Base-by-base conservation (phyloP, 2,113 vertebrate genomes). In the Lagopus leucura region DNA sequence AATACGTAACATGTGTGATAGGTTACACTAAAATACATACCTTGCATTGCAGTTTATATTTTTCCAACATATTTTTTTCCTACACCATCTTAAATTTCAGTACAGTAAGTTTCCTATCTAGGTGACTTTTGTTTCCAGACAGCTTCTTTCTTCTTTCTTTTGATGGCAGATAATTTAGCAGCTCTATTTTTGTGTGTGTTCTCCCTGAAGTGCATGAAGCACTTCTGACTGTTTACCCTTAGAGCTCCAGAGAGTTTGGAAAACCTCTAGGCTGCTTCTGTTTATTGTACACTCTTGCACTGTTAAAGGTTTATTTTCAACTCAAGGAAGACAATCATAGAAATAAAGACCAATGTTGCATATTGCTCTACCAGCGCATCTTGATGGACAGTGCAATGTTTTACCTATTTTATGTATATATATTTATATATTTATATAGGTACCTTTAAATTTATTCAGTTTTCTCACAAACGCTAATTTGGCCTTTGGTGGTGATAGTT, bases 141-240 rank as follows among this genome's bases (percentile, higher is more conserved):
- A 89, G 32, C 69, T 82, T 95, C 22, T 80, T 94, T 88, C 75
- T 32, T 86, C 42, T 95, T 89, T 69, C 74, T 86, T 90, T 93
- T 28, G 80, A 20, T 5, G 8, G 24, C 32, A 93, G 92, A 78
- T 90, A 97, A 95, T 96, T 94, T 92, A 89, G 74, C 40, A 36
- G 65, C 48, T 87, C 80, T 97, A 64, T 95, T 97, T 75, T 84
- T 34, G 65, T 45, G 36, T 81, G 21, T 32, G 16, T 89, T 96
- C 60, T 96, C 94, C 91, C 78, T 54, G 47, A 92, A 73, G 80
- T 84, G 69, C 67, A 67, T 88, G 77, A 81, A 96, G 28, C 86
- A 87, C 38, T 93, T 97, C 92, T 94, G 70, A 93, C 85, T 95
- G 92, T 94, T 94, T 97, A 95, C 66, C 45, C 90, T 91, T 86